A percentile compares a stretch with the other conserved stretches of the same genome.
phyloP scores from a whole-genome alignment of 1,140 invertebrate species.

The Tribolium madens region DNA sequence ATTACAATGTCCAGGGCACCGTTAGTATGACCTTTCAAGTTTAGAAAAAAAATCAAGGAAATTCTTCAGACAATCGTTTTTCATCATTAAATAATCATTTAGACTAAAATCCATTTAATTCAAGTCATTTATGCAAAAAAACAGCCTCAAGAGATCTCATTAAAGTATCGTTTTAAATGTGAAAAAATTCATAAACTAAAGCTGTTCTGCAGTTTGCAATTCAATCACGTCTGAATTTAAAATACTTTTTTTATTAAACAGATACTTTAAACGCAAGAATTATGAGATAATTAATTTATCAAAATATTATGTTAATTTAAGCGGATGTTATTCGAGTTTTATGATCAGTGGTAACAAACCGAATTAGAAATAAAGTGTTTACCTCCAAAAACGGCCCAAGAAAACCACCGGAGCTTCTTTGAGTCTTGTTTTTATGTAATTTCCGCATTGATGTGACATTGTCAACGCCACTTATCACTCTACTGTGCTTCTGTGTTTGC shows the following conservation, averaged over 20 bases:
- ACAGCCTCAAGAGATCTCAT: not conserved
- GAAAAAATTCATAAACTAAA: not conserved
- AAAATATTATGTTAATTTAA: slow-evolving; percentile 23
- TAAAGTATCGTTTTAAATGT: not conserved
- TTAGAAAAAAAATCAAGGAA: not conserved
- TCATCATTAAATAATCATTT: not conserved
- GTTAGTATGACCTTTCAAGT: not conserved
- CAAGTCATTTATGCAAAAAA: too few species aligned
- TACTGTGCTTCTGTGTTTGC: not conserved
- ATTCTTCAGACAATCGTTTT: not conserved
- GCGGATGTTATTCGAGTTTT: not conserved
- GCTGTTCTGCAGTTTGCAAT: not conserved
- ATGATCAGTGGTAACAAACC: not conserved
- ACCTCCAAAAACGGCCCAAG: slow-evolving; percentile 2
- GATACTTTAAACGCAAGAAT: too few species aligned
- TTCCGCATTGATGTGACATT: slow-evolving; percentile 19
- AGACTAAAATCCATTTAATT: not conserved
- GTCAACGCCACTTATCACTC: slow-evolving; percentile 17
- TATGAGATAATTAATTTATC: not conserved
- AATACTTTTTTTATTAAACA: not conserved
- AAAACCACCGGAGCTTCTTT: not conserved
- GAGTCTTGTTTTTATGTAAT: slow-evolving; percentile 1
- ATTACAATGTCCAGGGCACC: not conserved
- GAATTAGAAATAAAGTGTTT: not conserved
- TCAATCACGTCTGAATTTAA: not conserved